Evolutionary conservation across 2,113 vertebrate species (phyloP), one percentile per base, ranked within the genome.

Genomic region (Pitta sordida): DNA sequence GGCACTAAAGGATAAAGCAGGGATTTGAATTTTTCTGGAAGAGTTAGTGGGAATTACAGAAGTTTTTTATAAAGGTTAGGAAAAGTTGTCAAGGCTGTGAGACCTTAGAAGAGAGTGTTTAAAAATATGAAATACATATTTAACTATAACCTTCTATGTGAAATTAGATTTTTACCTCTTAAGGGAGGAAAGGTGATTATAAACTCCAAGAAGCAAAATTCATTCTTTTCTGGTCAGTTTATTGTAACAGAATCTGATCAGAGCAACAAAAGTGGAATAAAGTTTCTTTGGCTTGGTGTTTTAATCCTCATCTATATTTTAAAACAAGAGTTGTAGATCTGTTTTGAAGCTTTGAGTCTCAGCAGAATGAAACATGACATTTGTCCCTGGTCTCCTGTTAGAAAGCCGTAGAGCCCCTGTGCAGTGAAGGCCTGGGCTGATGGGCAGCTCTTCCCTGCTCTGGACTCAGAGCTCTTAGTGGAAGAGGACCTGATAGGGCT

Each of bases 401-500:
- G 56, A 65, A 62, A 58, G 64, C 9, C 10, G 0, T 3, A 10
- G 73, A 77, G 41, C 21, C 13, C 22, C 10, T 34, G 15, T 1
- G 1, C n/a, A 11, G 20, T 3, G 26, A 14, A 26, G 70, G 43
- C 13, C 7, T 2, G 23, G n/a, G 13, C 8, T 15, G 30, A 48
- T 29, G 56, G 1, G 3, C 21, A 0, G 14, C 8, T 18, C 24
- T 3, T 73, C 11, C 34, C 18, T 73, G n/a, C 55, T 24, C 1
- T 3, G 16, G 2, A 16, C 49, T 73, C 6, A 1, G 52, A 8
- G 11, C 17, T 1, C 13, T 27, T 26, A 7, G 3, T 32, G 44
- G n/a, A 6, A 58, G 34, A n/a, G 51, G 44, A 74, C 43, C 23
- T 56, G 19, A 1, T 6, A 1, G 0, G 22, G 26, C 43, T 22